These are phyloP conservation scores for Hyles euphorbiae DNA, from an alignment of 1,140 invertebrate genomes.

Conservation along the genomic window DNA sequence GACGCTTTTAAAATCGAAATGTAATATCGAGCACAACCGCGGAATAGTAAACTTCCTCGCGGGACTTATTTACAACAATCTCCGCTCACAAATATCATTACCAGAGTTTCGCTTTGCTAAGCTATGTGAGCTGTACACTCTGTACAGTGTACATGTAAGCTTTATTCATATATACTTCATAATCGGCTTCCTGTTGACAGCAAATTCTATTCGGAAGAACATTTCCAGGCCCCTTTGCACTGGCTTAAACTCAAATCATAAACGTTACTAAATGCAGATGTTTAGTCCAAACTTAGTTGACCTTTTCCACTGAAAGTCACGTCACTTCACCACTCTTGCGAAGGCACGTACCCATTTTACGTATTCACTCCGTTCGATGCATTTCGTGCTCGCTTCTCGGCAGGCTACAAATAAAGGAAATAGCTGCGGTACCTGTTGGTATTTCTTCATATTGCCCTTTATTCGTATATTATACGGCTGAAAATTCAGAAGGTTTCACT, in stretches of 20 bases:
- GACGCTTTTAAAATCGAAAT: conserved; percentile 29
- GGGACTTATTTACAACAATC: conserved; percentile 50
- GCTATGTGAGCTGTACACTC: no score
- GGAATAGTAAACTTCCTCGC: conserved; percentile 22
- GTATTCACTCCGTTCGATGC: conserved; percentile 9
- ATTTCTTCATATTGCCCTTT: background rate
- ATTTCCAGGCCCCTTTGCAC: no score
- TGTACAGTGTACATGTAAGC: conserved; percentile 9
- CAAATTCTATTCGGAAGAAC: no score
- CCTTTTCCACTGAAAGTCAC: conserved; percentile 7
- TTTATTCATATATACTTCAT: conserved; percentile 1
- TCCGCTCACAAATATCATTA: conserved; percentile 37
- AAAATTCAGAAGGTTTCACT: no score
- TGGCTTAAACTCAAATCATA: no score
- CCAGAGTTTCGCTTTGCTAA: conserved; percentile 13
- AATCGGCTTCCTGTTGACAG: no score
- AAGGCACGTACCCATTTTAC: conserved; percentile 8
- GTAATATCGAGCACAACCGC: conserved; percentile 26
- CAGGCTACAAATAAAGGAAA: conserved; percentile 4
- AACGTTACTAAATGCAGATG: no score
- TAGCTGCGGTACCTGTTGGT: conserved; percentile 1
- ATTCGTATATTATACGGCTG: background rate
- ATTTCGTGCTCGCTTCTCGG: conserved; percentile 5
- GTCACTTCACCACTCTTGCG: conserved; percentile 5
- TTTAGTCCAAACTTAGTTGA: no score